Base-by-base conservation (phyloP, 1,140 invertebrate genomes). In the Macrostomum lignano region DNA sequence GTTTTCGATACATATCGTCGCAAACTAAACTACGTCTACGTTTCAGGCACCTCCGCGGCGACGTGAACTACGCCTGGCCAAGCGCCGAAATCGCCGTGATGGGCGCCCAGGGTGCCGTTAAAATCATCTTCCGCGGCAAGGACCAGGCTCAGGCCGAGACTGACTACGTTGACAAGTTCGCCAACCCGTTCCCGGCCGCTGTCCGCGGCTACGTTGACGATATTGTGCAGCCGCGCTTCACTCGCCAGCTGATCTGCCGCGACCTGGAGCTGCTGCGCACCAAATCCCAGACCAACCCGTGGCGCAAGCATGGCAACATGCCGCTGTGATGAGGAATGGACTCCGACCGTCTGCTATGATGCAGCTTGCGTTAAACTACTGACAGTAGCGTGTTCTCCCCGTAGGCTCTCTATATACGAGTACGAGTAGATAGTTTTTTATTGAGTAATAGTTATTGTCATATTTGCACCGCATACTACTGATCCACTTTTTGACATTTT, bases 41-140 rank as follows among this genome's bases (percentile, higher is more conserved):
- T n/a, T n/a, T n/a, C n/a, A n/a, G n/a, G 15, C 14, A 21, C 20
- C 50, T 73, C 17, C 49, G 67, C 40, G 70, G 69, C 10, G 71
- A 73, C 44, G 60, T 68, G 13, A 73, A 72, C 46, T 72, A 72
- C 46, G 67, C 69, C 26, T 73, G 71, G 71, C 71, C 71, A n/a
- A 70, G 69, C 20, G 71, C 70, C 33, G 71, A 73, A 40, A 30
- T 36, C 2, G 58, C 55, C 34, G 56, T 58, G 14, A 57, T 60
- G 54, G 56, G 56, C 21, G 54, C 55, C 13, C 55, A 58, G 52
- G 69, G 69, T 28, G 70, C 70, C 9, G 69, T 72, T 11, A 63
- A 66, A 2, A 71, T 73, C 43, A 59, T 73, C 7, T 72, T 68
- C 46, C 53, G 67, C 30, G 49, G 58, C 39, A 42, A 54, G 22